phyloP scores from a whole-genome alignment of 2,113 vertebrate species.

The Prunella fulvescens region DNA sequence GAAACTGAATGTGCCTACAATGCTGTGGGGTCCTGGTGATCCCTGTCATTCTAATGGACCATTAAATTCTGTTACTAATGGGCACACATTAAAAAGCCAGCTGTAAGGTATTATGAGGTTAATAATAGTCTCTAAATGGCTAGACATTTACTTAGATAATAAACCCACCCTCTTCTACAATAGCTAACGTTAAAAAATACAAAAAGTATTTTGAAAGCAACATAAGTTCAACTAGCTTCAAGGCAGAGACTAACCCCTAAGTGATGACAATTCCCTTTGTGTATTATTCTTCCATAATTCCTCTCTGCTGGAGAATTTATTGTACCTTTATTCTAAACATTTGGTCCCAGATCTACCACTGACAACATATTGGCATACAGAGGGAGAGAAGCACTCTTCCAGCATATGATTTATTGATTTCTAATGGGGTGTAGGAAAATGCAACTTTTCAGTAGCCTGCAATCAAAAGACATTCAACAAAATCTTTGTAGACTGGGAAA shows the following conservation, averaged over 20 bases:
- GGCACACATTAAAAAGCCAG: neutral
- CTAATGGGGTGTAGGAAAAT: neutral
- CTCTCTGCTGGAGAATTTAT: neutral
- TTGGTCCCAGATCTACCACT: neutral
- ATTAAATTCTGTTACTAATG: neutral
- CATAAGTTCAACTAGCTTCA: neutral
- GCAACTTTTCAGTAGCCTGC: neutral
- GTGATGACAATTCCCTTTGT: neutral
- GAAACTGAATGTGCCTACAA: neutral
- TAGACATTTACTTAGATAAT: neutral
- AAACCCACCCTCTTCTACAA: neutral
- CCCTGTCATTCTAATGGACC: neutral
- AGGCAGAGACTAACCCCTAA: neutral
- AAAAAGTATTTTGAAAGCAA: neutral
- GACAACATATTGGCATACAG: neutral
- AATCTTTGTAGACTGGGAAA: neutral
- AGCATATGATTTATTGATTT: neutral
- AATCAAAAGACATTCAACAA: conserved; percentile 27
- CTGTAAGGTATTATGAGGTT: neutral
- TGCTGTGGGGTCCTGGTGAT: neutral
- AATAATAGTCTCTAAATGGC: neutral
- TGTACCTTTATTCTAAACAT: neutral
- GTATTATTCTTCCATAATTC: neutral
- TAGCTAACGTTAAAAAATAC: neutral
- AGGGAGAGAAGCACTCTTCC: neutral